Evolutionary conservation across 2,888 invertebrate species (phyloP), one percentile per base, ranked within the genome.

Genomic region (Caenorhabditis virilis): DNA sequence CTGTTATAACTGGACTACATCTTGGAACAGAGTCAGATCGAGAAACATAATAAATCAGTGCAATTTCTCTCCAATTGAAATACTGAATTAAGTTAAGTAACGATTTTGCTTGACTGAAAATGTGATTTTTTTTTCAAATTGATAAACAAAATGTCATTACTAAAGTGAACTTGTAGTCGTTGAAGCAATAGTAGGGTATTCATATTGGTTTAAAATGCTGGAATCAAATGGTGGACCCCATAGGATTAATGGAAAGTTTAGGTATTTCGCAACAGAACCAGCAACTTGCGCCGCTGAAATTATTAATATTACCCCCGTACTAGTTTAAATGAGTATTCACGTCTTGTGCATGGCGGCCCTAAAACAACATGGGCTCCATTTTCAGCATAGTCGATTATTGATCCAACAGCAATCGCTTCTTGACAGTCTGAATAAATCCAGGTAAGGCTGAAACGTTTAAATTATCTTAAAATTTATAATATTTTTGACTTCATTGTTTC

Each of bases 11-110:
- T 0, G 60, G 59, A 1, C 42, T 54, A n/a, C 64, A 64, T n/a
- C 64, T 22, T 5, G 71, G 71, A 25, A 71, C 52, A 27, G 65
- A 11, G 46, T 61, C 58, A 0, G 59, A 47, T 35, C 62, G 18
- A 2, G 62, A 39, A 6, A 66, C 51, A 22, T 72, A 68, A 54
- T 74, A 78, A 16, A 78, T 48, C 38, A 77, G 38, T n/a, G 77
- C 70, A 16, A 78, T 72, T 48, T 77, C 76, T 9, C 58, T 66
- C 78, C 78, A 78, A 25, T 69, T 46, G 45, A 64, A 78, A 22
- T 69, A 54, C 16, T 45, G 38, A 39, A 78, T 16, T 43, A 78
- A 33, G 16, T 65, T 38, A 16, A 72, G 48, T 20, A 62, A 20
- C 0, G 65, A 57, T 35, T 51, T 54, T 2, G 71, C 71, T 45